A percentile compares a stretch with the other conserved stretches of the same genome.
Evolutionary conservation across 2,888 invertebrate species (phyloP).

Genomic region (Aleiodes leptofemur): DNA sequence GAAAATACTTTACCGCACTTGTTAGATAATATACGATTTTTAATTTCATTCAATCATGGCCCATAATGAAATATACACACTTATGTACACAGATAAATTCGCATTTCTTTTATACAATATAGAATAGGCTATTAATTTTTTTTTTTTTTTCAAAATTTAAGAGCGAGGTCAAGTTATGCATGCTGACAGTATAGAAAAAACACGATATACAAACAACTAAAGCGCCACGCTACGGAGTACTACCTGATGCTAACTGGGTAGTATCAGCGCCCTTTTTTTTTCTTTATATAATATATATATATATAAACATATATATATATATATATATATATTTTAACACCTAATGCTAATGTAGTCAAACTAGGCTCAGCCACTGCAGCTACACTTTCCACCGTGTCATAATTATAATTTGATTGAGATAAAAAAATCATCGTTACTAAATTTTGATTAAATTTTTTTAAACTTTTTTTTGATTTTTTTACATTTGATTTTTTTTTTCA

Average conservation of each 20-base stretch:
- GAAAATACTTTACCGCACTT: no score
- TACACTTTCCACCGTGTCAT: conserved; percentile 52
- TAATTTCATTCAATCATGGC: conserved; percentile 16
- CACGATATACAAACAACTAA: conserved; percentile 73
- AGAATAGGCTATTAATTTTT: no score
- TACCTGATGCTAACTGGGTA: conserved; percentile 69
- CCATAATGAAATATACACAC: neutral
- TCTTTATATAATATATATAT: conserved; percentile 27
- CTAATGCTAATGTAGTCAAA: conserved; percentile 65
- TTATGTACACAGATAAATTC: neutral
- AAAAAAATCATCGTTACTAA: neutral
- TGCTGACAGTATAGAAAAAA: conserved; percentile 69
- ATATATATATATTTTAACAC: conserved; percentile 52
- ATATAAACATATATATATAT: conserved; percentile 33
- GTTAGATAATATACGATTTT: neutral
- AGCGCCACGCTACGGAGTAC: conserved; percentile 69
- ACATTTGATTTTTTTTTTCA: neutral
- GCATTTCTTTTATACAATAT: no score
- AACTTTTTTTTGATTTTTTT: no score
- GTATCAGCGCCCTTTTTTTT: conserved; percentile 65
- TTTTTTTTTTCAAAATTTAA: conserved; percentile 10
- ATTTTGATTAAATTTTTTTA: conserved; percentile 18
- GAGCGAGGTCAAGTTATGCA: conserved; percentile 60
- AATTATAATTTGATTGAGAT: neutral
- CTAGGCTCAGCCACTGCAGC: conserved; percentile 65